Conservation (phyloP, 2,113 vertebrate species). For the Syngnathoides biaculeatus region DNA sequence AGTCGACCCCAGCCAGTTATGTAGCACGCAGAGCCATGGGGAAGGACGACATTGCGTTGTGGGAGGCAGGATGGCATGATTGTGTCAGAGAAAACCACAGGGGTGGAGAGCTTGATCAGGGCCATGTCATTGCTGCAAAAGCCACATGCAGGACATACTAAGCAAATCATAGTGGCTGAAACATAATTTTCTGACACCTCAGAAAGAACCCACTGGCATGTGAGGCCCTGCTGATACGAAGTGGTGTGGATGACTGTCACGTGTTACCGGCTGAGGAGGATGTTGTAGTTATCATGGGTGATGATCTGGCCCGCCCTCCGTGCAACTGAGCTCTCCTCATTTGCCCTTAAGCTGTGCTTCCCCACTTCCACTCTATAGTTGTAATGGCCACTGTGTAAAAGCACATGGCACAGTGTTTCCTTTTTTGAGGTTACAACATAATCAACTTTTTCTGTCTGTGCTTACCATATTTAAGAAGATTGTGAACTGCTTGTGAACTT, state of each 20-base stretch:
- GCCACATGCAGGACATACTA: conserved; percentile 2
- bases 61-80: conserved; percentile 80
- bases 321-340: conserved; percentile 61
- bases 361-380: conserved; percentile 77
- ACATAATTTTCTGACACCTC: neutral
- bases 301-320: conserved; percentile 60
- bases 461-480: conserved; percentile 3
- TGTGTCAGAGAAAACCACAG: conserved; percentile 62
- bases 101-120: conserved; percentile 76
- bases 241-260: neutral
- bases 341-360: conserved; percentile 70
- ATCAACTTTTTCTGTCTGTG: conserved; percentile 1
- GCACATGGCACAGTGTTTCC: conserved; percentile 10
- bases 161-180: neutral
- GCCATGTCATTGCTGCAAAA: conserved; percentile 83
- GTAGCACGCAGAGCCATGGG: conserved; percentile 72
- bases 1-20: conserved; percentile 86
- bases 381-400: conserved; percentile 45
- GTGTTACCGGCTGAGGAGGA: conserved; percentile 43
- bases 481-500: neutral
- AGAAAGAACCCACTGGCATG: neutral
- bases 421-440: neutral
- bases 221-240: neutral
- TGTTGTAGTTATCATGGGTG: conserved; percentile 71
- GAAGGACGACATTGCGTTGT: conserved; percentile 29